phyloP scores from a whole-genome alignment of 2,797 vertebrate species.

The Carcharodon carcharias region DNA sequence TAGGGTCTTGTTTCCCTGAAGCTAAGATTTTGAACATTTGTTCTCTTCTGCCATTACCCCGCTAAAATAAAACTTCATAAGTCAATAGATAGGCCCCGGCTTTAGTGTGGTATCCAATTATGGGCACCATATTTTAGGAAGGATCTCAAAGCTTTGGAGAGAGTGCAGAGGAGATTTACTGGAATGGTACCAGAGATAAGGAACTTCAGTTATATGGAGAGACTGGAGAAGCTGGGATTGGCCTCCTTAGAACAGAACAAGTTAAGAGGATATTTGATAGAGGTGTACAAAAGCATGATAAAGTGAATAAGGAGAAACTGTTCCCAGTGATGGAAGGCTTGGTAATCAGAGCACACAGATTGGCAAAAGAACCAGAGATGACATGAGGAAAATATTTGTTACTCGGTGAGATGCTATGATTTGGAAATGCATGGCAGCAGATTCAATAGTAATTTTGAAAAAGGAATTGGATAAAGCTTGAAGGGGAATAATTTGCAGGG shows the following conservation, averaged over 20 bases:
- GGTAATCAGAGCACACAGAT: too few relatives aligned
- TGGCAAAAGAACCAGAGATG: neutral
- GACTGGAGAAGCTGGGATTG: neutral
- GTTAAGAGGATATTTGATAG: neutral
- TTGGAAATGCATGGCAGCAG: neutral
- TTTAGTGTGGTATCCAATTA: neutral
- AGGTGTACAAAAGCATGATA: neutral
- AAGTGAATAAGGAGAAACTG: neutral
- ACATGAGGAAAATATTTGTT: neutral
- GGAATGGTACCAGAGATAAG: too few relatives aligned
- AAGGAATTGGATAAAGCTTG: neutral
- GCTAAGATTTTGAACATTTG: neutral
- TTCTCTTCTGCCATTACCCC: neutral
- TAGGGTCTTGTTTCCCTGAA: neutral
- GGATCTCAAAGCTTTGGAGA: neutral
- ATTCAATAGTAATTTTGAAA: neutral
- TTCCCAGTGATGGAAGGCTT: too few relatives aligned
- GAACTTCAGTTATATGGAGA: neutral
- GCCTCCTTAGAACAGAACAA: too few relatives aligned
- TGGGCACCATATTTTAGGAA: neutral
- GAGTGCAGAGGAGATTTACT: too few relatives aligned
- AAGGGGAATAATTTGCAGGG: neutral
- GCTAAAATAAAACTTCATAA: neutral
- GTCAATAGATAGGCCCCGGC: neutral
- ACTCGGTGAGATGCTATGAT: neutral